Evolutionary conservation across 2,888 invertebrate species (phyloP), one percentile per base, ranked within the genome.

Genomic region (Cactoblastis cactorum): DNA sequence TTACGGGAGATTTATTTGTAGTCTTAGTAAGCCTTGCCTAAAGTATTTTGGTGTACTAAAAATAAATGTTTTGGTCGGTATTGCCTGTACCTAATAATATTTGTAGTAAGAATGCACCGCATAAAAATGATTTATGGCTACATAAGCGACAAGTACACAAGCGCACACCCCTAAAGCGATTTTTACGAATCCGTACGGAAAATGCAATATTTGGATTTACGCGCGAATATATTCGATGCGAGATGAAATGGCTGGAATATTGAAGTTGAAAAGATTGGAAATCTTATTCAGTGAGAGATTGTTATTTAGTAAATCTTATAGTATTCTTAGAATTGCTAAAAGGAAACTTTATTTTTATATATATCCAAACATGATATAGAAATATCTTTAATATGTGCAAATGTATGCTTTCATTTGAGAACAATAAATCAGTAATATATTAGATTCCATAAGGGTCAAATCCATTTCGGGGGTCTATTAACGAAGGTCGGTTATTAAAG

Each of bases 121-220:
- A 28, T 6, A 6, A 3, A 22, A 6, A 9, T 28, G 28, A 39
- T 39, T 33, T 15, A 43, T 43, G 5, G 28, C 28, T n/a, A 28
- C 24, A 19, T 12, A 8, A 37, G 41, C 15, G 14, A 15, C 24
- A 28, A n/a, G 12, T 17, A 3, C n/a, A 38, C 18, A 17, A 28
- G 28, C 24, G 41, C 14, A 14, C 12, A 6, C 41, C 9, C n/a
- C n/a, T n/a, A n/a, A n/a, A n/a, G n/a, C n/a, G n/a, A n/a, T 22
- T 24, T 22, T 12, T 6, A 11, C 14, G 2, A 15, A 19, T 3
- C 28, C 9, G 11, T 24, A 43, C 11, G 17, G 17, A 43, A 43
- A 32, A 43, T 43, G 43, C 43, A 43, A 43, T 43, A 28, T 43
- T 43, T 28, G 24, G 28, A 17, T 43, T 28, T 28, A 43, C 15